Conservation (phyloP, 2,113 vertebrate species). For the Desmodus rotundus region DNA sequence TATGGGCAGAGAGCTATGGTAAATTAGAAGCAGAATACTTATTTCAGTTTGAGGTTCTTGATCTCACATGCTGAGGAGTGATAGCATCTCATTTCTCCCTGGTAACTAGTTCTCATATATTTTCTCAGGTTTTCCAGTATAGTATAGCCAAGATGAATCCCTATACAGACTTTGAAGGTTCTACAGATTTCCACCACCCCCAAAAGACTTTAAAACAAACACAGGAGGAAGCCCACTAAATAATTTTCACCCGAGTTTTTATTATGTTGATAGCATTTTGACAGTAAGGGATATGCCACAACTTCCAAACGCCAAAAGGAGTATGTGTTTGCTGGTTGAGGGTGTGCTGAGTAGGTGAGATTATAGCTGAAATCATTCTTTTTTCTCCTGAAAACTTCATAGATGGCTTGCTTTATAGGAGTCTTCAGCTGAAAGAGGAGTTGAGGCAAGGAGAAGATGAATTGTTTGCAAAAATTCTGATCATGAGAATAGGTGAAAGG, state of each 20-base stretch:
- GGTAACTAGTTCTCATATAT: neutral
- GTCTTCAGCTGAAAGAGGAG: conserved; percentile 40
- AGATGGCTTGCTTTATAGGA: conserved; percentile 11
- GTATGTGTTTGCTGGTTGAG: conserved; percentile 39
- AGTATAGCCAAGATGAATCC: neutral
- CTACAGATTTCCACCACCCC: neutral
- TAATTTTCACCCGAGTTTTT: conserved; percentile 54
- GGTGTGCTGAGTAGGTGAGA: neutral
- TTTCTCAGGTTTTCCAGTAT: neutral
- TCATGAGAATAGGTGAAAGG: conserved; percentile 5
- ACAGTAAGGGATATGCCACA: conserved; percentile 30
- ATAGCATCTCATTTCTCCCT: neutral
- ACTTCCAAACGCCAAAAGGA: conserved; percentile 37
- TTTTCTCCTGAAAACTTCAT: neutral
- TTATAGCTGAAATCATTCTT: neutral
- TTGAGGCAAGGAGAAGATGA: neutral
- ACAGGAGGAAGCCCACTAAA: neutral
- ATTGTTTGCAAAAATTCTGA: conserved; percentile 25
- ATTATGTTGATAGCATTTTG: conserved; percentile 53
- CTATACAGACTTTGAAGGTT: neutral
- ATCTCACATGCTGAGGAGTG: neutral
- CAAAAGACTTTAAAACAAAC: conserved; percentile 14
- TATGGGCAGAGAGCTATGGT: neutral
- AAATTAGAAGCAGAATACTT: neutral
- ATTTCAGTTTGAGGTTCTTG: neutral